Conservation (phyloP, 2,113 vertebrate species). For the Ascaphus truei region DNA sequence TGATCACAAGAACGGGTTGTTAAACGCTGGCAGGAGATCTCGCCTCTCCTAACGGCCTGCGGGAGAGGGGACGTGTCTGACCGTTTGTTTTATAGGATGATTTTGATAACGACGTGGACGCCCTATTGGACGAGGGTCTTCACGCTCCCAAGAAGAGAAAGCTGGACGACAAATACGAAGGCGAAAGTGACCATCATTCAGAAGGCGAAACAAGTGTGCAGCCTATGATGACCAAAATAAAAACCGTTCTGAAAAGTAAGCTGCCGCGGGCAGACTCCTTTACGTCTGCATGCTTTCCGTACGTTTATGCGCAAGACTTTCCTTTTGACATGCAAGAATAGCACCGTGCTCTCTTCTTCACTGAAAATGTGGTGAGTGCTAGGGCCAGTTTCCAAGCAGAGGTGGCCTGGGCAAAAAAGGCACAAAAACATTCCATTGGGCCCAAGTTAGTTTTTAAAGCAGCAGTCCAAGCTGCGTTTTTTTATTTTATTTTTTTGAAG, state of each 20-base stretch:
- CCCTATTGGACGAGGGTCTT: slow-evolving; percentile 92
- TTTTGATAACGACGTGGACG: slow-evolving; percentile 98
- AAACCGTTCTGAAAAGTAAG: slow-evolving; percentile 98
- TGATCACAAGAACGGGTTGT: background rate
- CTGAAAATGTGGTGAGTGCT: too few relatives aligned
- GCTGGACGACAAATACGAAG: slow-evolving; percentile 78
- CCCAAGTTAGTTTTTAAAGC: too few relatives aligned
- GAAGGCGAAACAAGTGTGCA: slow-evolving; percentile 91
- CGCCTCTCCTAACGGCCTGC: slow-evolving; percentile 2
- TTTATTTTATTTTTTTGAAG: background rate
- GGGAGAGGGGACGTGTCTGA: slow-evolving; percentile 50
- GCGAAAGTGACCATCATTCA: slow-evolving; percentile 90
- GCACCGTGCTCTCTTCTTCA: too few relatives aligned
- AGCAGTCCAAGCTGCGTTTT: too few relatives aligned
- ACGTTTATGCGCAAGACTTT: too few relatives aligned
- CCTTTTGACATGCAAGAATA: too few relatives aligned
- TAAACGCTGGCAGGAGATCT: slow-evolving; percentile 1
- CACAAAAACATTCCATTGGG: too few relatives aligned
- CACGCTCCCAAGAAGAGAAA: slow-evolving; percentile 93
- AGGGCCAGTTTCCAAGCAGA: too few relatives aligned
- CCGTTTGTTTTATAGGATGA: slow-evolving; percentile 86
- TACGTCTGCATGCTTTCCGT: background rate
- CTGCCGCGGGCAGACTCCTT: background rate
- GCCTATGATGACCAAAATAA: slow-evolving; percentile 99
- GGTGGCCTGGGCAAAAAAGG: too few relatives aligned